Conservation (phyloP, 2,113 vertebrate genomes). For the Megaceryle maxima region DNA sequence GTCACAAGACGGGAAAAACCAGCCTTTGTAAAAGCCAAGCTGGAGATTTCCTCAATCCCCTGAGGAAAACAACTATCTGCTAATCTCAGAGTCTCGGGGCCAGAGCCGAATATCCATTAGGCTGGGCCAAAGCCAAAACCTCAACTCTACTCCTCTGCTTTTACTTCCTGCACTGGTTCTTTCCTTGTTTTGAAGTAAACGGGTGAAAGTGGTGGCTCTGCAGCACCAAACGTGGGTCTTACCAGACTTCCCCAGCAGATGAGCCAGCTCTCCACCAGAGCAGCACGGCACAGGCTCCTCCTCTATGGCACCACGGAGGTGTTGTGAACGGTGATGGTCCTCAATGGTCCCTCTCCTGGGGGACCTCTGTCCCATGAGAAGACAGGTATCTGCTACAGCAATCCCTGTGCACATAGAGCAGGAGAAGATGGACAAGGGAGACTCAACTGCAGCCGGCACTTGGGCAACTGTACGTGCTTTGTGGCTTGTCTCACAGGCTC, state of each 20-base stretch:
- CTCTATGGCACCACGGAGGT: fast-evolving
- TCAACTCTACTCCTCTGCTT: neutral
- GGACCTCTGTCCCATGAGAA: neutral
- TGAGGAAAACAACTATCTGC: neutral
- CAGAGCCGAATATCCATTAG: neutral
- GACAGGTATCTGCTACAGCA: fast-evolving
- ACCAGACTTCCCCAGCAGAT: neutral
- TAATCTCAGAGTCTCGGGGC: neutral
- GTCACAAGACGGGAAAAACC: neutral
- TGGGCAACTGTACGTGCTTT: neutral
- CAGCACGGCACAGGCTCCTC: neutral
- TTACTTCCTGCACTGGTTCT: neutral
- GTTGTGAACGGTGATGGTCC: fast-evolving
- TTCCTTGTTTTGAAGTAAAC: neutral
- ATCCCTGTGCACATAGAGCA: fast-evolving
- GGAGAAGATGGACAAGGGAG: neutral
- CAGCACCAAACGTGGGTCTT: neutral
- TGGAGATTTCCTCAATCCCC: slow-evolving; percentile 29
- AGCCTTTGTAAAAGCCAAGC: neutral
- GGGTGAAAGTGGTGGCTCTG: neutral
- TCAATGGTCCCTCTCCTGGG: neutral
- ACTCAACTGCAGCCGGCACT: fast-evolving
- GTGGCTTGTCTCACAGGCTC: neutral
- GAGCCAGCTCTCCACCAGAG: neutral
- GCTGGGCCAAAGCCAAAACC: neutral